Evolutionary conservation across 2,797 vertebrate genomes (phyloP), one percentile per base, ranked within the genome.

Genomic region (Sebastes nivosus): DNA sequence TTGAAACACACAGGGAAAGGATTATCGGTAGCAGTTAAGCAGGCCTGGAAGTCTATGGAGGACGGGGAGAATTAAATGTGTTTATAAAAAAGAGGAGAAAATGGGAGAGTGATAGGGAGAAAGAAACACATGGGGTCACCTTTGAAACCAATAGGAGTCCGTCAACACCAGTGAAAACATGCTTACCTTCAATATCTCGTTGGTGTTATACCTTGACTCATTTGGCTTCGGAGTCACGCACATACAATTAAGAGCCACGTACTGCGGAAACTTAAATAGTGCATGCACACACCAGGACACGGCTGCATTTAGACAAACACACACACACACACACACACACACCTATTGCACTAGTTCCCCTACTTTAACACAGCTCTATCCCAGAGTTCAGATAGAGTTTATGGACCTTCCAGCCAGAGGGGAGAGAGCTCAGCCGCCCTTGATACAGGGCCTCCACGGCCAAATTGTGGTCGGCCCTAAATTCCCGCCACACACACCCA

Each of bases 401-500:
- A 91, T 30, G 58, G 75, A 60, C 76, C 80, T 83, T 91, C 55
- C 68, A 89, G 81, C 67, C 81, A 78, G 80, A 84, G 75, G 50
- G 76, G 77, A 83, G 86, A 83, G 76, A 84, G 80, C 86, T 89
- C 89, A 58, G 88, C 77, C 82, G 87, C 87, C 87, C 91, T 92
- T 88, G 84, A 92, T 90, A 79, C 66, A 82, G 71, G 82, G 87
- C 86, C 87, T 92, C 81, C 82, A 89, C 42, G 87, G 92, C 86
- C 92, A 93, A 91, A 89, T 65, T 89, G 90, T 67, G 94, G 94
- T 94, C 83, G 83, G 87, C 75, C 36, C 85, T 74, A 72, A 86
- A 93, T 92, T 93, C 89, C 88, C 79, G 70, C 90, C 91, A 91
- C 89, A 92, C 89, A 90, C 87, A 91, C 89, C 87, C 87, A 93